Evolutionary conservation across 2,113 vertebrate species (phyloP).

Genomic region (Hydrochoerus hydrochaeris): DNA sequence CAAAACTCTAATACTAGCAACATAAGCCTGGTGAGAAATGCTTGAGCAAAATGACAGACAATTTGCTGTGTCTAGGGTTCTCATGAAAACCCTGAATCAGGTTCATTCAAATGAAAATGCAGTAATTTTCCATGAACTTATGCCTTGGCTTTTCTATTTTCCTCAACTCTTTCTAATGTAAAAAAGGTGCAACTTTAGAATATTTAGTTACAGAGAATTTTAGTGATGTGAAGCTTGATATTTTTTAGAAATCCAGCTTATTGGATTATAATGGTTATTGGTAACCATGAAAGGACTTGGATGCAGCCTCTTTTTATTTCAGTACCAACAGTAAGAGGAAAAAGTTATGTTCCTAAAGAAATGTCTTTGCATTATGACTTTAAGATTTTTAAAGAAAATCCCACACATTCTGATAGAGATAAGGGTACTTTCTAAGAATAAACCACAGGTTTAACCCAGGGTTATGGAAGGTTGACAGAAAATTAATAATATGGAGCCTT

Average conservation of each 20-base stretch:
- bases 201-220: background rate
- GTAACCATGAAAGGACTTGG: background rate
- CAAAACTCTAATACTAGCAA: too few species aligned
- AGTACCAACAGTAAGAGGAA: background rate
- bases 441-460: background rate
- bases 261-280: background rate
- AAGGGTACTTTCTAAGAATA: slow-evolving; percentile 46
- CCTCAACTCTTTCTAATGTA: background rate
- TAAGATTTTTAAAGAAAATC: slow-evolving; percentile 19
- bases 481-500: slow-evolving; percentile 47
- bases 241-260: background rate
- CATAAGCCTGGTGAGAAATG: background rate
- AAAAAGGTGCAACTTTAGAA: background rate
- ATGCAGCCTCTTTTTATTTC: background rate
- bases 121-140: background rate
- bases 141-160: background rate
- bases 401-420: background rate
- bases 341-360: slow-evolving; percentile 15
- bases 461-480: background rate
- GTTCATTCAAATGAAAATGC: background rate
- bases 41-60: background rate
- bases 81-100: background rate
- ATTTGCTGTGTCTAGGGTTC: background rate
- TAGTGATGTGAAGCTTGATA: background rate
- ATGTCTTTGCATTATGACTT: slow-evolving; percentile 17